phyloP scores from a whole-genome alignment of 2,113 vertebrate species.

The Tor tambroides region DNA sequence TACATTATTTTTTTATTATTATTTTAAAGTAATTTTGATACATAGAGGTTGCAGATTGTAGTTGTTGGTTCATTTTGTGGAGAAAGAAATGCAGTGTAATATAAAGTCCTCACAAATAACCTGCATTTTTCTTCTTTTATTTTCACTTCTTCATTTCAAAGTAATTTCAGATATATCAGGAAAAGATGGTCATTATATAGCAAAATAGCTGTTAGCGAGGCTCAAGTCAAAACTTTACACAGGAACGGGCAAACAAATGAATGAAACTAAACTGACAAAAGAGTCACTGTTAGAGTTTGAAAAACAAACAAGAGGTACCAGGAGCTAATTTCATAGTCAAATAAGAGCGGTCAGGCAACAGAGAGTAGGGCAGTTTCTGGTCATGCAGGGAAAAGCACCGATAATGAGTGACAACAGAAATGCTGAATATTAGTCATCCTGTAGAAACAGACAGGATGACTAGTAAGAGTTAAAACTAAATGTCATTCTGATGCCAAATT shows the following conservation, averaged over 20 bases:
- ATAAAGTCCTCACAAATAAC: background rate
- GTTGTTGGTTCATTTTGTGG: background rate
- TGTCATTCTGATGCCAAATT: conserved; percentile 1
- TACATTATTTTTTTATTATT: background rate
- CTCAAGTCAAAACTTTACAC: background rate
- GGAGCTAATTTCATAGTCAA: conserved; percentile 60
- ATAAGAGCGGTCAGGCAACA: conserved; percentile 23
- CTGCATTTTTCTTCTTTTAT: background rate
- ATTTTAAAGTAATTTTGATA: background rate
- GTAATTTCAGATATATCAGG: background rate
- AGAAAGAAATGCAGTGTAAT: background rate
- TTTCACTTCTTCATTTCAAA: background rate
- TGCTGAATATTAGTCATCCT: too few relatives aligned
- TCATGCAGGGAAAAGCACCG: background rate
- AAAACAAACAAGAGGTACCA: conserved; percentile 37
- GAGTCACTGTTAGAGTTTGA: conserved; percentile 40
- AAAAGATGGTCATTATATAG: background rate
- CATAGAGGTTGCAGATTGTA: background rate
- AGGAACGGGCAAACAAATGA: conserved; percentile 49
- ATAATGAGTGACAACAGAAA: background rate
- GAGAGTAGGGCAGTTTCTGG: background rate
- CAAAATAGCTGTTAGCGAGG: background rate
- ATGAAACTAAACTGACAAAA: conserved; percentile 20
- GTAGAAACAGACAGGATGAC: background rate
- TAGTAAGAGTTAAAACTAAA: background rate